Percentiles rank a stretch among this genome's conserved stretches.
phyloP scores from a whole-genome alignment of 2,888 invertebrate genomes.

The Luperina nickerlii region DNA sequence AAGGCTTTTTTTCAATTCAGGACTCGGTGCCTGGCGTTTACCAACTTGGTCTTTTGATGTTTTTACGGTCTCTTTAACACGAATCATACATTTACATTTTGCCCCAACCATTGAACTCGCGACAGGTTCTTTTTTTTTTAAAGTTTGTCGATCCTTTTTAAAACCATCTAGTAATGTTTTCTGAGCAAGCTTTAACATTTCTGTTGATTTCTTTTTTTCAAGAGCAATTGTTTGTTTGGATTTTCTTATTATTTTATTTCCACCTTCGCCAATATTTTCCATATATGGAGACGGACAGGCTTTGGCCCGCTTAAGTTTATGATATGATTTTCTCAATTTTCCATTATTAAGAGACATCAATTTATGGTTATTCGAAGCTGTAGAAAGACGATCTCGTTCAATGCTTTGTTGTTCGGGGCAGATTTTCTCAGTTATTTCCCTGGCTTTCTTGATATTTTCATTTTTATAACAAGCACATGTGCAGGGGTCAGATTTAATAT shows the following conservation, averaged over 20 bases:
- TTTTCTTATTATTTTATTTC: slow-evolving; percentile 18
- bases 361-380: slow-evolving; percentile 22
- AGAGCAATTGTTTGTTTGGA: slow-evolving; percentile 2
- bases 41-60: slow-evolving; percentile 3
- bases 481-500: slow-evolving; percentile 79
- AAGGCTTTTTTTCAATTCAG: slow-evolving; percentile 23
- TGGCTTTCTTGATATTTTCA: slow-evolving; percentile 63
- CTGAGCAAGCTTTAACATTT: slow-evolving; percentile 18
- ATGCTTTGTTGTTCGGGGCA: slow-evolving; percentile 28
- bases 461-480: slow-evolving; percentile 71
- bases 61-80: background rate
- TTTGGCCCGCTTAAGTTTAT: slow-evolving; percentile 69
- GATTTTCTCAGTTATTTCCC: slow-evolving; percentile 58
- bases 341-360: slow-evolving; percentile 41
- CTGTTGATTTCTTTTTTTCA: slow-evolving; percentile 14
- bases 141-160: background rate
- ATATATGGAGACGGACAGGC: slow-evolving; percentile 58
- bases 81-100: background rate
- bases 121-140: slow-evolving; percentile 2
- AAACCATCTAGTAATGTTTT: slow-evolving; percentile 15
- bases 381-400: slow-evolving; percentile 7
- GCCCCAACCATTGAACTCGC: background rate
- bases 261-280: slow-evolving; percentile 58
- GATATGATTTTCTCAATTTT: slow-evolving; percentile 54
- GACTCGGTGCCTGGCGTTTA: background rate